Percentiles rank a stretch among this genome's conserved stretches.
phyloP scores from a whole-genome alignment of 2,888 invertebrate genomes.

The Apoderus coryli region DNA sequence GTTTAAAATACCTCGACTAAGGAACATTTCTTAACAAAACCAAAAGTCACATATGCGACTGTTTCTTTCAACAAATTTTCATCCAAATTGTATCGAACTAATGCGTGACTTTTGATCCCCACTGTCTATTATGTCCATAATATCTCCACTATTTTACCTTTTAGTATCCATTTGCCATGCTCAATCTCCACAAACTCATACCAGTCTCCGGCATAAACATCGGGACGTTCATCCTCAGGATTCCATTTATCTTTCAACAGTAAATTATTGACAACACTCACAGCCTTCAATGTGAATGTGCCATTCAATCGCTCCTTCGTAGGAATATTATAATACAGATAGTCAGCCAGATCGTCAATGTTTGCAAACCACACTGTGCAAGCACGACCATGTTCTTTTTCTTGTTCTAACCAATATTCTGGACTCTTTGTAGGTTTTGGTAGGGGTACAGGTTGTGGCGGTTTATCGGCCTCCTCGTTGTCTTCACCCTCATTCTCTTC shows the following conservation, averaged over 20 bases:
- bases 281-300: conserved; percentile 21
- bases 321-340: conserved; percentile 27
- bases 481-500: conserved; percentile 11
- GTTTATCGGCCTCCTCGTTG: conserved; percentile 9
- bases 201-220: conserved; percentile 27
- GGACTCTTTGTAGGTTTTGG: conserved; percentile 16
- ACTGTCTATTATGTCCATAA: too few relatives aligned
- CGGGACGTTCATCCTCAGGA: conserved; percentile 18
- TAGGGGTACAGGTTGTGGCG: conserved; percentile 3
- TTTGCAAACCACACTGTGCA: conserved; percentile 26
- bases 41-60: too few relatives aligned
- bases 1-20: too few relatives aligned
- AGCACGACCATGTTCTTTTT: conserved; percentile 25
- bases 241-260: conserved; percentile 22
- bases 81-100: too few relatives aligned
- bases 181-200: conserved; percentile 29
- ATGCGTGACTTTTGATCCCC: too few relatives aligned
- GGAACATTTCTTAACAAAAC: too few relatives aligned
- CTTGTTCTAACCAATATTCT: conserved; percentile 24
- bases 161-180: conserved; percentile 29
- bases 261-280: conserved; percentile 23
- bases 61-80: too few relatives aligned
- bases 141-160: conserved; percentile 20
- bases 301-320: conserved; percentile 21
- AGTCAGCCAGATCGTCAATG: conserved; percentile 23